Conservation (phyloP, 2,113 vertebrate genomes). For the Cyrtonyx montezumae region DNA sequence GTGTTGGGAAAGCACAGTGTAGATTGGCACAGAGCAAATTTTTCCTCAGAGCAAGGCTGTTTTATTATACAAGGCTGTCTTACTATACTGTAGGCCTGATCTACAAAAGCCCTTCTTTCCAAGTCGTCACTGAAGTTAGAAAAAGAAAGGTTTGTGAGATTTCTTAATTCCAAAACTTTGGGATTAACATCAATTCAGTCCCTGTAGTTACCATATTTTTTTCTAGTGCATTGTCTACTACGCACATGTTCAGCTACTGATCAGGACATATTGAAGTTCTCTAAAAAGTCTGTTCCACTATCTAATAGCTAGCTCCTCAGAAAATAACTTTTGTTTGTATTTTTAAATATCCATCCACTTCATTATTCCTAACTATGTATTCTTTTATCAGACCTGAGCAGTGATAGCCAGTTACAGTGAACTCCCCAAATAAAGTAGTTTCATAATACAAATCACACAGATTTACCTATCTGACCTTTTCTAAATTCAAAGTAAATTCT, state of each 20-base stretch:
- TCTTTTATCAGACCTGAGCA: not conserved
- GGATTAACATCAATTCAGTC: not conserved
- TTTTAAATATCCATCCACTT: not conserved
- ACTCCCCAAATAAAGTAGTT: not conserved
- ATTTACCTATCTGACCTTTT: conserved; percentile 22
- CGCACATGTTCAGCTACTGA: not conserved
- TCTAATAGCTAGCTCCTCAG: not conserved
- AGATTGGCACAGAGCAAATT: not conserved
- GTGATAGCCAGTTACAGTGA: not conserved
- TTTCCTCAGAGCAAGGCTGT: not conserved
- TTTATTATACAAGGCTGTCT: not conserved
- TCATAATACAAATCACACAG: conserved; percentile 9
- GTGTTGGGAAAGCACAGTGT: not conserved
- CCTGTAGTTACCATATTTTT: not conserved
- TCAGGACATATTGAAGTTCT: not conserved
- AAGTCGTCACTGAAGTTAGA: not conserved
- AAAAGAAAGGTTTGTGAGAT: not conserved
- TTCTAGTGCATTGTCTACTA: not conserved
- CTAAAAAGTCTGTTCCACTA: not conserved
- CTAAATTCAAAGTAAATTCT: conserved; percentile 17
- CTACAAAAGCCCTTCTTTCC: not conserved
- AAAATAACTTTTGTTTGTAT: not conserved
- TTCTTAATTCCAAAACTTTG: not conserved
- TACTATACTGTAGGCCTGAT: not conserved
- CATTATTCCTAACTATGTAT: not conserved